phyloP scores from a whole-genome alignment of 2,797 vertebrate species.

The Hypotaenidia philippensis region DNA sequence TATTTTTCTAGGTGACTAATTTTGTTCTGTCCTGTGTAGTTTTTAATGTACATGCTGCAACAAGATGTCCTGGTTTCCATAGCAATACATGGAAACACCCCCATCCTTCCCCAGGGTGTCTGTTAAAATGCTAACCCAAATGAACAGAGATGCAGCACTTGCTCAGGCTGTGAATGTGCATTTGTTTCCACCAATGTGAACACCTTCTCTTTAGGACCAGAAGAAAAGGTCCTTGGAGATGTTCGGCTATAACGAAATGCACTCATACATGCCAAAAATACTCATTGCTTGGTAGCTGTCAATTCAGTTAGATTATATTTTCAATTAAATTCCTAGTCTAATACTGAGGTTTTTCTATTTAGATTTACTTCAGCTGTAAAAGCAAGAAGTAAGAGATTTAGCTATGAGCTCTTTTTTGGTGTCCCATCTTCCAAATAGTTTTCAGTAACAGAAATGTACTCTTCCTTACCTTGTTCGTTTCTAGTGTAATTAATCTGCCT shows the following conservation, averaged over 20 bases:
- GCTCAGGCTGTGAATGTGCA: background rate
- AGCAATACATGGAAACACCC: background rate
- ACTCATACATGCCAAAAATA: background rate
- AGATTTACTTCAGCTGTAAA: background rate
- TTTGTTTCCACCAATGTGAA: background rate
- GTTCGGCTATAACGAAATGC: background rate
- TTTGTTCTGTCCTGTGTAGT: background rate
- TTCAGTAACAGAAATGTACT: background rate
- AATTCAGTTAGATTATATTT: background rate
- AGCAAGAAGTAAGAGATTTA: background rate
- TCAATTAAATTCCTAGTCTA: background rate
- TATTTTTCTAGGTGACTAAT: background rate
- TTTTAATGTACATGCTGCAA: slow-evolving; percentile 20
- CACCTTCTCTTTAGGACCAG: background rate
- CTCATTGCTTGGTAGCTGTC: background rate
- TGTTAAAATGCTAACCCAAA: slow-evolving; percentile 33
- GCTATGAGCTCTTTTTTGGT: background rate
- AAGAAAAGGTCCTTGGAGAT: background rate
- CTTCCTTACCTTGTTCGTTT: background rate
- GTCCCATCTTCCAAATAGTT: background rate
- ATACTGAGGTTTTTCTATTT: background rate
- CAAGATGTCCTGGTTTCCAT: slow-evolving; percentile 60
- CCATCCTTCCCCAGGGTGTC: background rate
- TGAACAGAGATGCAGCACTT: background rate
- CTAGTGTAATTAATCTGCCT: background rate